Conservation (phyloP, 2,888 invertebrate species). For the Gibbula magus region DNA sequence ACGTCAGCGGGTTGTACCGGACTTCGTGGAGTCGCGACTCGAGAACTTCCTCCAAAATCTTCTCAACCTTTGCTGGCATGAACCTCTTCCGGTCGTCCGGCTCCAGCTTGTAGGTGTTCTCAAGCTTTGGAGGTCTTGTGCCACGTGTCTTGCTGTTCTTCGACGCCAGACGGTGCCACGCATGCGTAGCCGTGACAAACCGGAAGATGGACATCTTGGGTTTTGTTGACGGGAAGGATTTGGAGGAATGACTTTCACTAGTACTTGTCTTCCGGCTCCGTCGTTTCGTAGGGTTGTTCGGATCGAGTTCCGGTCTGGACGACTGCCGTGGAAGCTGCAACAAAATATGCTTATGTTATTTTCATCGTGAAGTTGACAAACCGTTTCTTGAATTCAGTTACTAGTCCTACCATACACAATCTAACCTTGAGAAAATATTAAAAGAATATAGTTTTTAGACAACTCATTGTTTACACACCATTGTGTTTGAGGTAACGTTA, state of each 20-base stretch:
- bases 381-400: too few species aligned
- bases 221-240: slow-evolving; percentile 23
- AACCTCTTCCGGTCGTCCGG: slow-evolving; percentile 58
- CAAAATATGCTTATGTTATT: too few species aligned
- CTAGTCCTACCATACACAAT: too few species aligned
- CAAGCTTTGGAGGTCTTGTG: slow-evolving; percentile 43
- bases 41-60: slow-evolving; percentile 51
- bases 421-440: too few species aligned
- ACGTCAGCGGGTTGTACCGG: slow-evolving; percentile 53
- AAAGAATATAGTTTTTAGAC: too few species aligned
- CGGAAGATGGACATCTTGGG: slow-evolving; percentile 56
- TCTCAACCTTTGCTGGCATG: slow-evolving; percentile 51
- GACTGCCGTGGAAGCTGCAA: not conserved
- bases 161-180: slow-evolving; percentile 60
- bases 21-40: slow-evolving; percentile 51
- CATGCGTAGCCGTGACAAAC: slow-evolving; percentile 57
- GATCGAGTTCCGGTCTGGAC: not conserved
- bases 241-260: slow-evolving; percentile 24
- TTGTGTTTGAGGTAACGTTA: too few species aligned
- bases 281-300: not conserved
- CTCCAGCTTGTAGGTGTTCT: slow-evolving; percentile 65
- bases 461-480: too few species aligned
- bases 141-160: slow-evolving; percentile 35
- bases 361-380: too few species aligned
- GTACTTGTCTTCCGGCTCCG: not conserved